Base-by-base conservation (phyloP, 2,888 invertebrate genomes). In the Neocrepidodera transversa region DNA sequence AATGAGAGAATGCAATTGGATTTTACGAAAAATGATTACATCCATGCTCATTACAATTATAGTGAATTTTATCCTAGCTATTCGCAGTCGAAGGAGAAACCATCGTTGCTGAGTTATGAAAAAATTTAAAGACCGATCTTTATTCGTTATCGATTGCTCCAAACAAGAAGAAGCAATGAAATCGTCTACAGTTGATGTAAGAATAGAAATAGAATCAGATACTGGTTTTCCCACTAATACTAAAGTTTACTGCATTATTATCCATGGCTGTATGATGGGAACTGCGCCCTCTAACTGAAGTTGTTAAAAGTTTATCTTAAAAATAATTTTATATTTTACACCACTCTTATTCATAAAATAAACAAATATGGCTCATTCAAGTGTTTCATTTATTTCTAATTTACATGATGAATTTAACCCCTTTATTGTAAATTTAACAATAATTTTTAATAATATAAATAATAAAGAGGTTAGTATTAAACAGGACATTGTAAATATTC, bases 311-410 rank as follows among this genome's bases (percentile, higher is more conserved):
- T 23, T 5, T 23, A 23, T 5, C 23, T 5, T 23, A 23, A 23
- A 23, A n/a, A n/a, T n/a, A n/a, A n/a, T n/a, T n/a, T n/a, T n/a
- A n/a, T n/a, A n/a, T n/a, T n/a, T n/a, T n/a, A n/a, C n/a, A n/a
- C n/a, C 8, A 62, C 61, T 36, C 68, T 58, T 17, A 67, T 68
- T 2, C 75, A 78, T 58, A 75, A 71, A 3, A 68, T 78, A 49
- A 73, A 53, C 53, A 35, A 53, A 18, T 78, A 77, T 68, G 72
- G n/a, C n/a, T n/a, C n/a, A n/a, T n/a, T n/a, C n/a, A n/a, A n/a
- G n/a, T n/a, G n/a, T n/a, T n/a, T n/a, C n/a, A n/a, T n/a, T n/a
- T n/a, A n/a, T n/a, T n/a, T n/a, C n/a, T n/a, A n/a, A n/a, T n/a
- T n/a, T n/a, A n/a, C n/a, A n/a, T n/a, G n/a, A n/a, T n/a, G n/a